Evolutionary conservation across 2,888 invertebrate genomes (phyloP).

Genomic region (Eilema caniola): DNA sequence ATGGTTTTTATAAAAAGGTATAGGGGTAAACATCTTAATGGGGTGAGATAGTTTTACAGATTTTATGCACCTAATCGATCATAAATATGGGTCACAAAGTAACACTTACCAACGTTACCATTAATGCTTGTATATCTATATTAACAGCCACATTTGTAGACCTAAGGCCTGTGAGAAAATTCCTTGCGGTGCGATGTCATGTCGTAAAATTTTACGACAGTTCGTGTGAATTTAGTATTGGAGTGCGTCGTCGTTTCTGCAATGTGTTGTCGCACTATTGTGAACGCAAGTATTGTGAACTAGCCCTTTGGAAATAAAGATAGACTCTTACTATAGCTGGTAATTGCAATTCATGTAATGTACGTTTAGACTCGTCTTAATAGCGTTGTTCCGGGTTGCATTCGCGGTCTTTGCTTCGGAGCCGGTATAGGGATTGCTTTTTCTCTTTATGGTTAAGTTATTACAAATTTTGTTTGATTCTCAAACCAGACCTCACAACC

Average conservation of each 20-base stretch:
- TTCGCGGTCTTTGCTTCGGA: no score
- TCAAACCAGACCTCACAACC: no score
- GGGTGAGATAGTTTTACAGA: not conserved
- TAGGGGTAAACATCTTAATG: not conserved
- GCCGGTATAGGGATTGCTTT: no score
- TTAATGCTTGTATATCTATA: not conserved
- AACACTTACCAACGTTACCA: not conserved
- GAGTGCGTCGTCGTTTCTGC: not conserved
- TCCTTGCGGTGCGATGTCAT: not conserved
- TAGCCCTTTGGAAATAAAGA: not conserved
- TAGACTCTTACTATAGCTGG: not conserved
- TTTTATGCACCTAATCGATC: not conserved
- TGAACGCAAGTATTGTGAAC: constrained; percentile 4
- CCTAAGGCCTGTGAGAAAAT: not conserved
- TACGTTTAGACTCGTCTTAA: no score
- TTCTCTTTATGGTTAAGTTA: no score
- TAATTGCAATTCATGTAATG: not conserved
- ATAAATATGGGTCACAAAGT: not conserved
- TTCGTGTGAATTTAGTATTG: constrained; percentile 2
- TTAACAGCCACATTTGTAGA: not conserved
- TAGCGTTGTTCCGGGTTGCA: no score
- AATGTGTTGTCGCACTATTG: not conserved
- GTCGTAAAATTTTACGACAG: not conserved
- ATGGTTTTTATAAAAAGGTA: constrained; percentile 8
- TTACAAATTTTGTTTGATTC: no score